A percentile compares a stretch with the other conserved stretches of the same genome.
These are phyloP conservation scores for Calypte anna DNA, from an alignment of 2,113 vertebrate species.

Conservation along the genomic window DNA sequence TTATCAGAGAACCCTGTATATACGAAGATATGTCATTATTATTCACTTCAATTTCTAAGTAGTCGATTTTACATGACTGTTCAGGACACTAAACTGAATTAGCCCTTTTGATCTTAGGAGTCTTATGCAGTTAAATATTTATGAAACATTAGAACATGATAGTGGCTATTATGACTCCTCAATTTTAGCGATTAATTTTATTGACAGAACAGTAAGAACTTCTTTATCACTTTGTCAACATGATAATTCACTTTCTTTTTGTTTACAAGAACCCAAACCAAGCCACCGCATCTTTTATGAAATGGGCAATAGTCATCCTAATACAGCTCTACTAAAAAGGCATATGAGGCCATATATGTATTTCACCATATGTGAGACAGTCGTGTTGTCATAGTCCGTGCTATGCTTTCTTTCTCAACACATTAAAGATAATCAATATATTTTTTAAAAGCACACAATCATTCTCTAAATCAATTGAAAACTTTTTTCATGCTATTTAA, in stretches of 20 bases:
- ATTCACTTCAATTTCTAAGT: slow-evolving; percentile 29
- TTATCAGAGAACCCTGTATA: not conserved
- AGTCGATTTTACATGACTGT: slow-evolving; percentile 15
- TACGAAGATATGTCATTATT: slow-evolving; percentile 12
- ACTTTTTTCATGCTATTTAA: slow-evolving; percentile 82
- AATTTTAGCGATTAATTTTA: slow-evolving; percentile 75
- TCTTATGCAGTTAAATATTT: slow-evolving; percentile 69
- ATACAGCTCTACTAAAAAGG: not conserved
- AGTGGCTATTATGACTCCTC: slow-evolving; percentile 43
- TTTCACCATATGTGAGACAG: not conserved
- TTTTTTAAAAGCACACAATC: slow-evolving; percentile 76
- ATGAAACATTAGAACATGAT: slow-evolving; percentile 60
- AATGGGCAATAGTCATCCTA: not conserved
- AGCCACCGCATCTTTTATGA: not conserved
- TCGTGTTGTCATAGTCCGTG: not conserved
- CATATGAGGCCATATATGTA: not conserved
- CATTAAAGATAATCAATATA: slow-evolving; percentile 79
- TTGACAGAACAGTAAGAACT: slow-evolving; percentile 62
- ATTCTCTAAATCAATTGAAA: slow-evolving; percentile 80
- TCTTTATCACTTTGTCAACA: slow-evolving; percentile 21
- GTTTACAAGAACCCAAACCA: not conserved
- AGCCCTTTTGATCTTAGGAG: slow-evolving; percentile 53
- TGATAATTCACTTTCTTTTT: slow-evolving; percentile 1
- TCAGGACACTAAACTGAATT: slow-evolving; percentile 41
- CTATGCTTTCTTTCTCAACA: slow-evolving; percentile 26